Evolutionary conservation across 2,888 invertebrate species (phyloP).

Genomic region (Phalera bucephala): DNA sequence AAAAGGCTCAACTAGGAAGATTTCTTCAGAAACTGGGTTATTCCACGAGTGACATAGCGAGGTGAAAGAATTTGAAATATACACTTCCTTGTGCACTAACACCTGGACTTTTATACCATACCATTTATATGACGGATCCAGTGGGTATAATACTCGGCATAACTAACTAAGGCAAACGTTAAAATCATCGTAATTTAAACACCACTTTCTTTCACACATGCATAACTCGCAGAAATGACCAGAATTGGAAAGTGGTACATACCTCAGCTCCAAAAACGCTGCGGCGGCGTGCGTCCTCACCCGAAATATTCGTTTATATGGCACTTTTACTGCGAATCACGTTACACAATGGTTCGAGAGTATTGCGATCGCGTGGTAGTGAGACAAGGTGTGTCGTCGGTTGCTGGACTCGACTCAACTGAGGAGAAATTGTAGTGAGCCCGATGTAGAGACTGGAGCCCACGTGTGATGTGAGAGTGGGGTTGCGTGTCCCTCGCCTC

Average conservation of each 20-base stretch:
- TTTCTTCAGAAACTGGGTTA: too few relatives aligned
- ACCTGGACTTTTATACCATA: too few relatives aligned
- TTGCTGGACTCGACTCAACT: background rate
- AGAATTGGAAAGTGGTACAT: constrained; percentile 30
- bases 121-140: too few relatives aligned
- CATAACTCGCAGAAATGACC: constrained; percentile 13
- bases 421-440: constrained; percentile 1
- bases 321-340: constrained; percentile 24
- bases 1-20: too few relatives aligned
- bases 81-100: too few relatives aligned
- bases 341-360: background rate
- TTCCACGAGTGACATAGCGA: too few relatives aligned
- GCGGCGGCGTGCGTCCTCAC: constrained; percentile 4
- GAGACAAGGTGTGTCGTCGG: background rate
- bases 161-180: too few relatives aligned
- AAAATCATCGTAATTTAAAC: background rate
- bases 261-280: constrained; percentile 19
- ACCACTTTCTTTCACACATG: constrained; percentile 7
- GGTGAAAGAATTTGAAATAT: too few relatives aligned
- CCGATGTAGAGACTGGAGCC: too few relatives aligned
- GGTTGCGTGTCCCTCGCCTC: too few relatives aligned
- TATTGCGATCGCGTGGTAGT: background rate
- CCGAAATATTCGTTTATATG: constrained; percentile 14
- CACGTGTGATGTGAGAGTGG: background rate
- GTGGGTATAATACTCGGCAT: too few relatives aligned